Evolutionary conservation across 2,113 vertebrate species (phyloP).

Genomic region (Macheiramphus alcinus): DNA sequence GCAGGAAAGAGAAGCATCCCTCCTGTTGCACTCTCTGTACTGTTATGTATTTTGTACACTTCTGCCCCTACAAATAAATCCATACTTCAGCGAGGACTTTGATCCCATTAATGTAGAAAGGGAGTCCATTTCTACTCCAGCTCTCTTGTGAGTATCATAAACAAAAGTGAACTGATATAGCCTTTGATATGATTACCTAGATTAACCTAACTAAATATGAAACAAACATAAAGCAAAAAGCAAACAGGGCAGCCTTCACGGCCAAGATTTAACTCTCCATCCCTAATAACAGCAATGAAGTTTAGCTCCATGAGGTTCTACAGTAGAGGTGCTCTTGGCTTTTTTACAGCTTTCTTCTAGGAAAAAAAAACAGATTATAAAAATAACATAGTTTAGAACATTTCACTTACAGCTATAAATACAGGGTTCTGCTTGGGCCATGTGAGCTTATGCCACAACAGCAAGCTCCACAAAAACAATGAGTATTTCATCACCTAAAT

Average conservation of each 20-base stretch:
- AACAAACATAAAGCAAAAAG: neutral
- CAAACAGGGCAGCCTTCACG: neutral
- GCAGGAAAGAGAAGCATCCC: neutral
- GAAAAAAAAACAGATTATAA: neutral
- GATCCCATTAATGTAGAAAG: neutral
- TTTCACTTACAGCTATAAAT: neutral
- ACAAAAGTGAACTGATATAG: neutral
- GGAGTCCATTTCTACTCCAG: neutral
- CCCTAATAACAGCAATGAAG: neutral
- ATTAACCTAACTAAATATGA: neutral
- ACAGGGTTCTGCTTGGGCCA: neutral
- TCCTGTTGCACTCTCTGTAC: neutral
- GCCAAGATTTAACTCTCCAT: neutral
- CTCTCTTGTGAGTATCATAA: neutral
- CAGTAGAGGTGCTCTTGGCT: neutral
- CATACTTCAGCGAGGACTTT: neutral
- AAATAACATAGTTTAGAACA: conserved; percentile 7
- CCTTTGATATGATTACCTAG: neutral
- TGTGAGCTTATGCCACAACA: neutral
- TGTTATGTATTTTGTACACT: neutral
- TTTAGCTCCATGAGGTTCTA: neutral
- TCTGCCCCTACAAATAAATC: neutral
- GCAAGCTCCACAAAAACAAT: neutral
- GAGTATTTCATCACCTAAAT: conserved; percentile 15
- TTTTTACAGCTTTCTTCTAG: neutral